Base-by-base conservation (phyloP, 2,113 vertebrate species). In the Mustela nigripes region DNA sequence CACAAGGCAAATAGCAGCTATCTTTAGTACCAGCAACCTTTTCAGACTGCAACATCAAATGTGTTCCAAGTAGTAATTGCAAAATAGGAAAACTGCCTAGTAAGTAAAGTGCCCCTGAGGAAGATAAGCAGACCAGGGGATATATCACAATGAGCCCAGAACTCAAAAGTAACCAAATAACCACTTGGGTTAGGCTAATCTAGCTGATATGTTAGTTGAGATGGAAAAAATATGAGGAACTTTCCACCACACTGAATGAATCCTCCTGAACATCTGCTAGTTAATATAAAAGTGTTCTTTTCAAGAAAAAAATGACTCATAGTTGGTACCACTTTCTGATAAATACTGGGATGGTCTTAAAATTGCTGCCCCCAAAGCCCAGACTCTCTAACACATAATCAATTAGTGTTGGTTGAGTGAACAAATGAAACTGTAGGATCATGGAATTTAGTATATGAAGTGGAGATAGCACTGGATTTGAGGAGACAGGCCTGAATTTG, bases 401-500 rank as follows among this genome's bases (percentile, higher is more conserved):
- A 82, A 62, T 94, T 50, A 73, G 15, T 50, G 82, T 89, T 60
- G 16, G 31, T 50, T 81, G 39, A 94, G 76, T 60, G 18, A 71
- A 58, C 74, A 88, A 81, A 48, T 62, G 39, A 71, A 48, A 71
- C 50, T 60, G 28, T 48, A 80, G 33, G 33, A 71, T 36, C 39
- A 89, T 60, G 7, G 39, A 60, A 94, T 94, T 71, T 81, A 89
- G 22, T 62, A 33, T 87, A 79, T 26, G 26, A 67, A 56, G n/a
- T 87, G 36, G 28, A 93, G 58, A 86, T 26, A 87, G 83, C 83
- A 67, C 24, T 67, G 36, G 76, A 67, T 88, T 94, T 89, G 42
- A 24, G 53, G 63, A 89, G 12, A 94, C 4, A 4, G 88, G 28
- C 11, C 74, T 71, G 74, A 81, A 88, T 89, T 94, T 81, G 39